Evolutionary conservation across 2,113 vertebrate genomes (phyloP).

Genomic region (Nerophis ophidion): DNA sequence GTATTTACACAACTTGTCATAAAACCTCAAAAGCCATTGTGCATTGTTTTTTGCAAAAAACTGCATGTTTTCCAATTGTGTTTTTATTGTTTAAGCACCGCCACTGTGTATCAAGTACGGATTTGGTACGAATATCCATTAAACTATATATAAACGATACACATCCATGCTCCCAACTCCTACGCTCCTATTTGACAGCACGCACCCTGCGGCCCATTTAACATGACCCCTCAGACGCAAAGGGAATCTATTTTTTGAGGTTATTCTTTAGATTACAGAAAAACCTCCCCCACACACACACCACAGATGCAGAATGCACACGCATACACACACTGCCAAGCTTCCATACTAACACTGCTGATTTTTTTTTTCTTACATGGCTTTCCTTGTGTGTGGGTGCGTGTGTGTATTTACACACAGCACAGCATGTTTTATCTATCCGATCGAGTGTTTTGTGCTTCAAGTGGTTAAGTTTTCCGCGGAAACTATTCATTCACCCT

Average conservation of each 20-base stretch:
- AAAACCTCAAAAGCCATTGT: no score
- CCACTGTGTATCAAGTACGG: no score
- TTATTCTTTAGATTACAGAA: neutral
- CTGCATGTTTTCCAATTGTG: no score
- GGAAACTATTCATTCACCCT: neutral
- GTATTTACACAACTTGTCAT: no score
- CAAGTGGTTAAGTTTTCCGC: no score
- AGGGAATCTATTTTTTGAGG: constrained; percentile 12
- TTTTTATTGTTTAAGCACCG: no score
- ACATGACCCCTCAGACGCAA: neutral
- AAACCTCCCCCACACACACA: constrained; percentile 7
- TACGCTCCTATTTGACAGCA: neutral
- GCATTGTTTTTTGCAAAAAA: no score
- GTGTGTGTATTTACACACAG: neutral
- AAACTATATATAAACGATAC: no score
- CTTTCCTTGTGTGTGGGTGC: neutral
- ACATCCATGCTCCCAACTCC: constrained; percentile 6
- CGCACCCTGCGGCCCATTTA: constrained; percentile 4
- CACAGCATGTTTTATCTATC: no score
- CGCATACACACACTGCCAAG: constrained; percentile 6
- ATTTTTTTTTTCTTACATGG: constrained; percentile 5
- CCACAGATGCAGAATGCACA: neutral
- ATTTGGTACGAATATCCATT: no score
- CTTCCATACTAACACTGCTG: constrained; percentile 3
- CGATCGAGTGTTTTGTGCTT: neutral